A percentile compares a stretch with the other conserved stretches of the same genome.
Conservation (phyloP, 2,888 invertebrate species). For the Lucinisca nassula region DNA sequence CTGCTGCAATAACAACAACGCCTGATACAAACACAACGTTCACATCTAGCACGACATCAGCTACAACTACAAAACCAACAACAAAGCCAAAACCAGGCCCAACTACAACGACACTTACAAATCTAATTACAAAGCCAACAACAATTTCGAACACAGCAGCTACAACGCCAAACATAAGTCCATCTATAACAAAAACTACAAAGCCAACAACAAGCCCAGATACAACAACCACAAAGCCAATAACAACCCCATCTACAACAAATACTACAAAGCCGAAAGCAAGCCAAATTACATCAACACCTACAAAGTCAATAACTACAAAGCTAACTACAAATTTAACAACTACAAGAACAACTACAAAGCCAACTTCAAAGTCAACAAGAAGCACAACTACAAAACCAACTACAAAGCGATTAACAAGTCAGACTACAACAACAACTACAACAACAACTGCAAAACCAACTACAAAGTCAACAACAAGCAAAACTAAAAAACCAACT, state of each 20-base stretch:
- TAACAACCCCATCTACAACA: conserved; percentile 1
- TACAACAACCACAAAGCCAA: conserved; percentile 16
- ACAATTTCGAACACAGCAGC: not conserved
- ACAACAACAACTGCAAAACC: not conserved
- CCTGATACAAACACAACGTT: too few species aligned
- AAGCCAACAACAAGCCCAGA: conserved; percentile 1
- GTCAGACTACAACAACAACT: not conserved
- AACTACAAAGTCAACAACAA: not conserved
- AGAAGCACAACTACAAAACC: not conserved
- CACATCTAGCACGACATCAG: too few species aligned
- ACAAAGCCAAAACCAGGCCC: too few species aligned
- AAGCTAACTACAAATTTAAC: not conserved
- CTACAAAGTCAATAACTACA: not conserved
- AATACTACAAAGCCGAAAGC: not conserved
- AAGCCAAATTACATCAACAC: not conserved
- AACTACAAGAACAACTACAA: not conserved
- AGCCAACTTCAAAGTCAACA: not conserved
- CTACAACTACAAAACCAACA: too few species aligned
- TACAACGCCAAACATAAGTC: not conserved
- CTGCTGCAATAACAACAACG: too few species aligned
- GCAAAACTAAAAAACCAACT: not conserved
- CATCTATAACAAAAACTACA: conserved; percentile 6
- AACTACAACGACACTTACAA: too few species aligned
- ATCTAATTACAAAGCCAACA: not conserved
- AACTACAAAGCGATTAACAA: not conserved